These are phyloP conservation scores for Flexamia atlantica DNA, from an alignment of 2,888 invertebrate genomes.

Conservation along the genomic window DNA sequence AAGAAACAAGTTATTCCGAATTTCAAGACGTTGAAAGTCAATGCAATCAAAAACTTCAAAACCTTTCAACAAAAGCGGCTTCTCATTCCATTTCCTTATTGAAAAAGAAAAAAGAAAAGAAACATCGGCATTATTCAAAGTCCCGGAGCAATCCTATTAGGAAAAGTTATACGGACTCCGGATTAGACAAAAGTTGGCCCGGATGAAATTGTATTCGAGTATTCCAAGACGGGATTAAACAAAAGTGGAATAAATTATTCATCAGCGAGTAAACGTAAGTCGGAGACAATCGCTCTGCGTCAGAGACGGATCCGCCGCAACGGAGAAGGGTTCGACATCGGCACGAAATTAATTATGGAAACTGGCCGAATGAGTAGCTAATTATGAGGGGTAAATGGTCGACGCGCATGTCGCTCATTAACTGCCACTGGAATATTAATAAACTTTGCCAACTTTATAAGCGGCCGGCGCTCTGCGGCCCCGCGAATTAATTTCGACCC, in stretches of 20 bases:
- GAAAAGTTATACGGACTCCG: conserved; percentile 46
- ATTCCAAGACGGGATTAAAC: conserved; percentile 51
- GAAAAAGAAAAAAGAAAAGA: conserved; percentile 39
- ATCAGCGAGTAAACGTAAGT: conserved; percentile 36
- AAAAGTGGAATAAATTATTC: conserved; percentile 59
- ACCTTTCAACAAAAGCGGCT: conserved; percentile 31
- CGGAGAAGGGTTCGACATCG: background rate
- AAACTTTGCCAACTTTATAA: conserved; percentile 55
- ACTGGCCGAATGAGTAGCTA: conserved; percentile 29
- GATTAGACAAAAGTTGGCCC: conserved; percentile 56
- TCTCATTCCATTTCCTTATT: conserved; percentile 51
- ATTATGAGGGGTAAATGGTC: conserved; percentile 41
- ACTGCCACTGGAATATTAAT: conserved; percentile 51
- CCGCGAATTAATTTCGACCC: conserved; percentile 54
- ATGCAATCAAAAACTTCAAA: conserved; percentile 38
- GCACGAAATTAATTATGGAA: conserved; percentile 48
- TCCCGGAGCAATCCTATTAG: conserved; percentile 53
- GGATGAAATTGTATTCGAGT: conserved; percentile 46
- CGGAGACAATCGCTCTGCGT: conserved; percentile 41
- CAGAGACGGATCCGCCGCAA: background rate
- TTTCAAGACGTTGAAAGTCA: conserved; percentile 5
- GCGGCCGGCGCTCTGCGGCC: conserved; percentile 26
- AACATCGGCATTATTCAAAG: conserved; percentile 38
- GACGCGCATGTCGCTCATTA: conserved; percentile 48
- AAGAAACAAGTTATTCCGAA: background rate